These are phyloP conservation scores for Drosophila virilis DNA, from an alignment of 1,140 invertebrate genomes.

Conservation along the genomic window DNA sequence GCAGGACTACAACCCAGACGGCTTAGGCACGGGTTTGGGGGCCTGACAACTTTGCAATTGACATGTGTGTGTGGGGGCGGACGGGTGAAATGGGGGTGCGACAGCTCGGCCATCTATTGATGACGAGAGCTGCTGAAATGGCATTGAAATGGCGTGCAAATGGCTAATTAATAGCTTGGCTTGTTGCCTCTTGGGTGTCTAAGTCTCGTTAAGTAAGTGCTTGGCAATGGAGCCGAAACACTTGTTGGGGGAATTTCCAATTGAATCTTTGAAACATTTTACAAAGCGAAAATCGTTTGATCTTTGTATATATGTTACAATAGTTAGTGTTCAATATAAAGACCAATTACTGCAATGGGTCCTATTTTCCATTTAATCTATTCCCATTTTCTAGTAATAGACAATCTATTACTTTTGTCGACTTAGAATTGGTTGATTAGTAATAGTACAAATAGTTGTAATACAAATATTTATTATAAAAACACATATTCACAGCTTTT, in stretches of 20 bases:
- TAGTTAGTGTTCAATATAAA: no score
- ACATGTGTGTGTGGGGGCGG: slow-evolving; percentile 15
- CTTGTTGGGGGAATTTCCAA: background rate
- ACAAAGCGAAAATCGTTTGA: background rate
- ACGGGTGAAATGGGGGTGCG: background rate
- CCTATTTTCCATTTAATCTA: no score
- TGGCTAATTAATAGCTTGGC: slow-evolving; percentile 57
- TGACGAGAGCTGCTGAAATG: slow-evolving; percentile 38
- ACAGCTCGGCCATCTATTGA: slow-evolving; percentile 31
- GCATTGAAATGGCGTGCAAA: slow-evolving; percentile 62
- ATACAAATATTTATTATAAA: no score
- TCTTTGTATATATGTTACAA: no score
- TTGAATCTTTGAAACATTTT: background rate
- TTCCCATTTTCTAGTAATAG: no score
- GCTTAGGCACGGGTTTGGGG: background rate
- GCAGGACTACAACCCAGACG: slow-evolving; percentile 1
- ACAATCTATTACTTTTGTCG: no score
- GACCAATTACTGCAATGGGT: no score
- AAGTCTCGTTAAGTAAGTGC: background rate
- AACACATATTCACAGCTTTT: no score
- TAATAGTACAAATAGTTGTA: no score
- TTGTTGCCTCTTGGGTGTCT: slow-evolving; percentile 12
- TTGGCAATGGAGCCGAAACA: background rate
- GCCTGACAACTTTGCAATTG: slow-evolving; percentile 35
- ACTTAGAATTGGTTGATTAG: no score